Evolutionary conservation across 2,113 vertebrate genomes (phyloP), one percentile per base, ranked within the genome.

Genomic region (Phrynosoma blainvillii): DNA sequence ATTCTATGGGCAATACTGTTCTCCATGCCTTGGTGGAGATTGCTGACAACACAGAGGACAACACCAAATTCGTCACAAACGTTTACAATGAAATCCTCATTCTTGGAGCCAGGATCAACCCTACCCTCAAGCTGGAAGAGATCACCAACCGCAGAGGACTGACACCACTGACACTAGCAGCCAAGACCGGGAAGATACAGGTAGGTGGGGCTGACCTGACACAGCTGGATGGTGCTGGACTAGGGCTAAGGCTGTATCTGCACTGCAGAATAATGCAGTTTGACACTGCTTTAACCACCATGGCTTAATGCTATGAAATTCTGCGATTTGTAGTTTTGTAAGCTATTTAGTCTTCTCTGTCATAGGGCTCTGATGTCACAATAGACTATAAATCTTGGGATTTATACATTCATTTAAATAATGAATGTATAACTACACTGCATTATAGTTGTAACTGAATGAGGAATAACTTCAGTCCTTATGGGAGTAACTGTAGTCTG

Each of bases 21-120:
- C 97, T 99, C 86, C 98, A 99, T 0, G 98, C 98, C 0, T 93
- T 99, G 95, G 98, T 99, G 91, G 95, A 97, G 94, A 97, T 99
- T 36, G 98, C 98, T 0, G 98, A 99, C 95, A 97, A 99, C 91
- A 98, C 97, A 0, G 87, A 90, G 0, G 97, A 98, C 74, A 99
- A 99, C 93, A 99, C 98, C 16, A 97, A 98, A 78, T 99, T 99
- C 88, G 96, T 99, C 88, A 97, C 96, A 18, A 96, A 93, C 92
- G 99, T 99, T 97, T 99, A 99, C 56, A 98, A 98, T 36, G 97
- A 96, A 78, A 97, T 99, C 90, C 88, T 99, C 90, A 97, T 96
- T 89, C 96, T 95, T 42, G 95, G 97, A 1, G 97, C 97, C 78
- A 94, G 95, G 21, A 96, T 97, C 56, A 95, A 97, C 87, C 98